Evolutionary conservation across 1,140 invertebrate genomes (phyloP), one percentile per base, ranked within the genome.

Genomic region (Formica selysi): DNA sequence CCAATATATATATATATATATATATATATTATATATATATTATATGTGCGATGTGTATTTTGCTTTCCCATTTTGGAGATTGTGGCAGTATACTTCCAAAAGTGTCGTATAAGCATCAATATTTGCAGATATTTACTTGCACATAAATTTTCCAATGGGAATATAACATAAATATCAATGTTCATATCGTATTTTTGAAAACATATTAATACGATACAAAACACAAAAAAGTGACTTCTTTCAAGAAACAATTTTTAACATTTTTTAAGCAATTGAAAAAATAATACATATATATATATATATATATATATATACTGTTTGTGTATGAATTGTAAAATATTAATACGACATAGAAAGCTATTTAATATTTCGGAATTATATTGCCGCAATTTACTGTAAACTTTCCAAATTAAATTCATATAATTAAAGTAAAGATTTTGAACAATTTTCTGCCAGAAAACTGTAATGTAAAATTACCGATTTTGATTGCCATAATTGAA

Each of bases 51-150:
- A 71, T 11, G 6, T 48, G 13, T 36, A 51, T 51, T 71, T 67
- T 8, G n/a, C 19, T 67, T 67, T 67, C 16, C 16, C 32, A 26
- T 32, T 65, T 65, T 32, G 13, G 16, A 36, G 16, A 51, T 51
- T 67, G 64, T 19, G 19, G 32, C 36, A n/a, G 10, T 38, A 67
- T 22, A 38, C 19, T 22, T 67, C 2, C 19, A 71, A 16, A 16
- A 26, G 2, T 48, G 26, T 7, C 10, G 5, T 51, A 71, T 44
- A 41, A 41, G n/a, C 22, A 6, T 68, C 36, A 26, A 68, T 68
- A 68, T 68, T 19, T 68, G 13, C 44, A 68, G 36, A 68, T 68
- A 44, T 48, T 26, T 71, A 51, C 16, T 71, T 71, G 7, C 22
- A 16, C 13, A 36, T 7, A 71, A 71, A 68, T 22, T 41, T 22